Evolutionary conservation across 2,113 vertebrate species (phyloP).

Genomic region (Pachypanchax playfairii): DNA sequence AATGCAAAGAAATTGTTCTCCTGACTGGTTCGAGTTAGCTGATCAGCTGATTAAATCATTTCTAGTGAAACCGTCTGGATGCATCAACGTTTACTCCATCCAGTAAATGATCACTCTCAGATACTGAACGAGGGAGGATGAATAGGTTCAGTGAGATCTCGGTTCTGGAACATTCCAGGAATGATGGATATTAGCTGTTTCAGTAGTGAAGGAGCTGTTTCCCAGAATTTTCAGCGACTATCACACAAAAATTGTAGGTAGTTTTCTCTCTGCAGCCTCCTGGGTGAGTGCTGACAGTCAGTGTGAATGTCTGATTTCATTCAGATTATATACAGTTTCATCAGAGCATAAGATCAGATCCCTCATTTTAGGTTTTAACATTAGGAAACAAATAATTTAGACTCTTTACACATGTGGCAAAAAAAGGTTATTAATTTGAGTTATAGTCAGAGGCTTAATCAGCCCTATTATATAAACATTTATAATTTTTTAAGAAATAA

Average conservation of each 20-base stretch:
- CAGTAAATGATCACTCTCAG: neutral
- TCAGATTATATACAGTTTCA: constrained; percentile 8
- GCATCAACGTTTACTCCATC: constrained; percentile 25
- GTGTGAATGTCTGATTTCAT: constrained; percentile 13
- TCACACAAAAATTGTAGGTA: constrained; percentile 2
- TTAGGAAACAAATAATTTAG: neutral
- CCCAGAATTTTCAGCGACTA: constrained; percentile 9
- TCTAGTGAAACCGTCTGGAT: constrained; percentile 38
- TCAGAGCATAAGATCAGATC: neutral
- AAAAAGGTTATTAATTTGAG: neutral
- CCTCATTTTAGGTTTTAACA: constrained; percentile 12
- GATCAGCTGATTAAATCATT: constrained; percentile 48
- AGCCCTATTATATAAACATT: constrained; percentile 10
- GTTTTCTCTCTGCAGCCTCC: constrained; percentile 18
- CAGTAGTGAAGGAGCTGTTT: constrained; percentile 13
- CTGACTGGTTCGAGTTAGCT: constrained; percentile 17
- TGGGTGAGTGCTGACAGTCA: neutral
- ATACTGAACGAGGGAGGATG: neutral
- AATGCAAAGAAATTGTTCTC: constrained; percentile 30
- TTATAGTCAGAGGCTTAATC: neutral
- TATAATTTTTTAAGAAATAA: constrained; percentile 17
- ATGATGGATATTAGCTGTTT: constrained; percentile 28
- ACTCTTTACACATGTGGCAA: neutral
- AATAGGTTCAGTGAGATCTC: constrained; percentile 6
- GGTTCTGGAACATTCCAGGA: constrained; percentile 11